Percentiles rank a stretch among this genome's conserved stretches.
Evolutionary conservation across 2,888 invertebrate genomes (phyloP).

Genomic region (Corbicula japonica): DNA sequence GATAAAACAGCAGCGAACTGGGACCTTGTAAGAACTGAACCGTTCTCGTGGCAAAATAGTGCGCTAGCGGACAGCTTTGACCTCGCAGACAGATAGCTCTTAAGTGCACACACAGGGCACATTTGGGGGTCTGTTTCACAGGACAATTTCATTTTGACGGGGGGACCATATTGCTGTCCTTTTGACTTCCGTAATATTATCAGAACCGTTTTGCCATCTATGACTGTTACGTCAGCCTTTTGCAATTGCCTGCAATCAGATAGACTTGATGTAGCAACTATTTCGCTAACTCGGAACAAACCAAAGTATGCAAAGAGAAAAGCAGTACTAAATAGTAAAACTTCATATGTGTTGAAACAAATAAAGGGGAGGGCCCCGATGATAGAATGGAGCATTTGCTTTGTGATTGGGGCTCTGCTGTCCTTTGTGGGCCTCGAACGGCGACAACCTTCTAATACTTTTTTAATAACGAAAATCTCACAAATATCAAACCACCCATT

Average conservation of each 20-base stretch:
- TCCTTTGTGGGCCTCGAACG: conserved; percentile 5
- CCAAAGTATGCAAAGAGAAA: not conserved
- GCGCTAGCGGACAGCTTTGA: not conserved
- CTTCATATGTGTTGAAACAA: not conserved
- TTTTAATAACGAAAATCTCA: conserved; percentile 9
- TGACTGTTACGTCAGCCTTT: not conserved
- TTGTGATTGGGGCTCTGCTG: conserved; percentile 30
- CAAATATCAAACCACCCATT: conserved; percentile 15
- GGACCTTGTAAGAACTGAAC: not conserved
- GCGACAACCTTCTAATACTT: conserved; percentile 32
- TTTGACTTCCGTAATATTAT: not conserved
- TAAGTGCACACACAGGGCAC: not conserved
- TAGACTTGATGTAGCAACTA: not conserved
- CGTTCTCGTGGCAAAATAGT: not conserved
- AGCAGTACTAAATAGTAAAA: not conserved
- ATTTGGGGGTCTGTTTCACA: not conserved
- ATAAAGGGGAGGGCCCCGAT: not conserved
- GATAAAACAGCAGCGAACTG: not conserved
- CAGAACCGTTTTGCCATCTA: not conserved
- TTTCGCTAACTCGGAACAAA: not conserved
- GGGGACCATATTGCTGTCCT: not conserved
- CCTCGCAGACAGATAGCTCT: not conserved
- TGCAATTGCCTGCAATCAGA: not conserved
- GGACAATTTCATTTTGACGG: not conserved
- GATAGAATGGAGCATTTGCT: not conserved